Evolutionary conservation across 2,888 invertebrate species (phyloP).

Genomic region (Lasius platythorax): DNA sequence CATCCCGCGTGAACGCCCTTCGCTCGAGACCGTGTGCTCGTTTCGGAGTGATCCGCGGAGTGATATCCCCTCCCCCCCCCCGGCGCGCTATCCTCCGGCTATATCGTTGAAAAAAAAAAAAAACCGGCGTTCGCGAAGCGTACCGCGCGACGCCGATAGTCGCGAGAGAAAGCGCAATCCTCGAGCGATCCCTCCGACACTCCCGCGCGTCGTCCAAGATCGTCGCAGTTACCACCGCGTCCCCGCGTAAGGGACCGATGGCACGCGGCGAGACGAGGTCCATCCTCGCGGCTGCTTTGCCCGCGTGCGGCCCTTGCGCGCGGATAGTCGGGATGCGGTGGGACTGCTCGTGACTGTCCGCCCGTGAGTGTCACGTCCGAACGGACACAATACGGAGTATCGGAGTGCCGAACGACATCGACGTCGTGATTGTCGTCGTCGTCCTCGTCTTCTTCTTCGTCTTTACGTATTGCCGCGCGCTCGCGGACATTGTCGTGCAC

Average conservation of each 20-base stretch:
- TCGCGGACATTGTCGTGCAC: constrained; percentile 22
- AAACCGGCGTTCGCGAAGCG: constrained; percentile 5
- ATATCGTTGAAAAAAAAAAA: neutral
- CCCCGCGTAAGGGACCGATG: constrained; percentile 65
- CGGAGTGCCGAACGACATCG: constrained; percentile 42
- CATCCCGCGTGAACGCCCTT: neutral
- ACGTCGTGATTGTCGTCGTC: neutral
- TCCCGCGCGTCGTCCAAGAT: constrained; percentile 34
- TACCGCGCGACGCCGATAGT: neutral
- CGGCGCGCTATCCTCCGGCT: constrained; percentile 2
- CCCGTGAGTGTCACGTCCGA: constrained; percentile 56
- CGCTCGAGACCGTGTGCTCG: constrained; percentile 17
- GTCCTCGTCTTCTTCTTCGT: neutral
- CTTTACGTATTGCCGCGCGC: neutral
- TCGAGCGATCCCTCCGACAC: constrained; percentile 28
- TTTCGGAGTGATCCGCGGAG: constrained; percentile 30
- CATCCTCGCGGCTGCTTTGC: constrained; percentile 55
- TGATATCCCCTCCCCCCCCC: neutral
- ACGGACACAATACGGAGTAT: constrained; percentile 48
- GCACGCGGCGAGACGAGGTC: constrained; percentile 66
- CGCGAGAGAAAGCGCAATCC: neutral
- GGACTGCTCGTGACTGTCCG: constrained; percentile 74
- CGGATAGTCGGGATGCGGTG: constrained; percentile 70
- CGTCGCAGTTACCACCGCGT: constrained; percentile 16
- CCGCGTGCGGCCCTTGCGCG: constrained; percentile 67